These are phyloP conservation scores for Colletes latitarsis DNA, from an alignment of 1,140 invertebrate species.

Conservation along the genomic window DNA sequence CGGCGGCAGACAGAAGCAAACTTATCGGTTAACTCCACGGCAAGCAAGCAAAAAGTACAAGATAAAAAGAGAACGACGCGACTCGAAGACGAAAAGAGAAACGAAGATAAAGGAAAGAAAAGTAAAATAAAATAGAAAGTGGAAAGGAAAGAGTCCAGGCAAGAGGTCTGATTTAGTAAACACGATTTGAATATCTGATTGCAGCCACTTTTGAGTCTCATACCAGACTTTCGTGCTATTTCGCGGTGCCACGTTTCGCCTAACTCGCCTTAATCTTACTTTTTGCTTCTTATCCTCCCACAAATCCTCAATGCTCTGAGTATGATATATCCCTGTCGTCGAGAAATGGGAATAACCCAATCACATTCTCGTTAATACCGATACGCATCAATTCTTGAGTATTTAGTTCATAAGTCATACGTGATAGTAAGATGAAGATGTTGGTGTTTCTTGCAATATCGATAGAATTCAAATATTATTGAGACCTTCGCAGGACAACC, in stretches of 20 bases:
- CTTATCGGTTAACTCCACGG: conserved; percentile 62
- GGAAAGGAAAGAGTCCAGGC: conserved; percentile 1
- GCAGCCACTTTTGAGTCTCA: conserved; percentile 53
- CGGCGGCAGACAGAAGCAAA: conserved; percentile 59
- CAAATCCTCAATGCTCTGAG: background rate
- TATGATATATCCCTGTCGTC: too few relatives aligned
- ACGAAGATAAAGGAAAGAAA: background rate
- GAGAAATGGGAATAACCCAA: too few relatives aligned
- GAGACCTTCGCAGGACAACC: too few relatives aligned
- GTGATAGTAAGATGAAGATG: too few relatives aligned
- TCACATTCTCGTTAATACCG: too few relatives aligned
- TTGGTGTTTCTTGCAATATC: too few relatives aligned
- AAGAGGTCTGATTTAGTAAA: conserved; percentile 71
- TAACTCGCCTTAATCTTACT: conserved; percentile 26
- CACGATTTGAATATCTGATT: conserved; percentile 77
- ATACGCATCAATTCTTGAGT: too few relatives aligned
- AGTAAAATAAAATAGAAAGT: conserved; percentile 7
- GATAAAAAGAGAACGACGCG: conserved; percentile 13
- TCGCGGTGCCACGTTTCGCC: background rate
- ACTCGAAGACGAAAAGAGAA: background rate
- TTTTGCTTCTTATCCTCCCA: background rate
- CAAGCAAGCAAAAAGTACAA: conserved; percentile 28
- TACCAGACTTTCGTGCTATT: conserved; percentile 4
- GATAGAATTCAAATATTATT: too few relatives aligned
- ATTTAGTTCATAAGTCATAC: too few relatives aligned